Conservation (phyloP, 2,113 vertebrate genomes). For the Ciconia boyciana region DNA sequence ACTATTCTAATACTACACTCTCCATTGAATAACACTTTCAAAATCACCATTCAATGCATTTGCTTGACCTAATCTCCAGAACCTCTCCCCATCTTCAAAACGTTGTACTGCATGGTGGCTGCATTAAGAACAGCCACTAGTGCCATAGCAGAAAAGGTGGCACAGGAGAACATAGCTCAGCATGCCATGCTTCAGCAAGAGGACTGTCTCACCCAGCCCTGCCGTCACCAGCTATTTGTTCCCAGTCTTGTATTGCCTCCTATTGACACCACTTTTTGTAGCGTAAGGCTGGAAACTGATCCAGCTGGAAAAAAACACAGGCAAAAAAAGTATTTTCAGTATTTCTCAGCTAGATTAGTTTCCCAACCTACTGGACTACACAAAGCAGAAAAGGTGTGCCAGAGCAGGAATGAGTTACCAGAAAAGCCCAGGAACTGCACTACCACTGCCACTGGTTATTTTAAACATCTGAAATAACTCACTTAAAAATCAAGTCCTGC, state of each 20-base stretch:
- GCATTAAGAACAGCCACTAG: neutral
- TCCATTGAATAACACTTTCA: neutral
- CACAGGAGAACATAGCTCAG: neutral
- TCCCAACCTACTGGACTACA: neutral
- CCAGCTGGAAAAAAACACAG: neutral
- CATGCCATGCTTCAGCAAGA: neutral
- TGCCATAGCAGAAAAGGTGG: neutral
- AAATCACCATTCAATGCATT: neutral
- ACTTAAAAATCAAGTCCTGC: neutral
- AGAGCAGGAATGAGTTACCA: neutral
- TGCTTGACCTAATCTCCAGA: neutral
- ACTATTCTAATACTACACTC: neutral
- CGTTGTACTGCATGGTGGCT: fast-evolving
- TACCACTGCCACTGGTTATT: neutral
- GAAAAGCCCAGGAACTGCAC: neutral
- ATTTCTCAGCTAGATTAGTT: neutral
- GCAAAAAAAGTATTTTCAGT: neutral
- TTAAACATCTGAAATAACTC: neutral
- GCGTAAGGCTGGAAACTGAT: neutral
- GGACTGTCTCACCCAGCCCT: neutral
- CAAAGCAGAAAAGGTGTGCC: neutral
- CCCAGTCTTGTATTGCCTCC: neutral
- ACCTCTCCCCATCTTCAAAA: neutral
- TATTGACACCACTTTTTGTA: neutral
- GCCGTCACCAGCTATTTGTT: neutral